Evolutionary conservation across 2,888 invertebrate species (phyloP), one percentile per base, ranked within the genome.

Genomic region (Mayetiola destructor): DNA sequence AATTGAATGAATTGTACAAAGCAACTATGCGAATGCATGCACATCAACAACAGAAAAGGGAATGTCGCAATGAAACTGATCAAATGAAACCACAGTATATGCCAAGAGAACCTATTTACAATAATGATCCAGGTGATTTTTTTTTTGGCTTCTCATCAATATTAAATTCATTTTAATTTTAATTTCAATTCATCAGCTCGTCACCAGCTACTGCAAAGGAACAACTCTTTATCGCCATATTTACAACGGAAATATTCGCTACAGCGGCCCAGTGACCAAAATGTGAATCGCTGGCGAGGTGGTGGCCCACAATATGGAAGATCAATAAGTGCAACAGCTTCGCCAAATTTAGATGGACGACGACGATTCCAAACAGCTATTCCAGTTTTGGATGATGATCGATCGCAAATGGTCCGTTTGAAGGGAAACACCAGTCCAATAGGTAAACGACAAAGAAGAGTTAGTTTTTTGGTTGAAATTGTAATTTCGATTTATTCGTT

Each of bases 401-500:
- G 61, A 60, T 60, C 64, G 56, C 62, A 64, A 61, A 61, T 61
- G 59, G 56, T 61, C 42, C 66, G 68, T 60, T 61, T 69, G 65
- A 79, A 79, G 42, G 84, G 84, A 61, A 85, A 84, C 73, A 85
- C 85, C 57, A 85, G 85, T 72, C 85, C 85, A 36, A 82, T 86
- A 68, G 72, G 72, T 72, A 61, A 61, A 29, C 18, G 5, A 23
- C n/a, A 23, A 3, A 40, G n/a, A 20, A 20, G 8, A 10, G 8
- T 36, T 36, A 20, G 8, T 20, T 16, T 39, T 18, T 20, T 20
- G 6, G 16, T 14, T 10, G 14, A 12, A 36, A 9, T 12, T 5
- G 36, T 36, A n/a, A 12, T 32, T 32, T 12, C 32, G 12, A 32
- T 12, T 32, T 9, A 32, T 9, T 32, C 32, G 12, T 9, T 32